Evolutionary conservation across 1,140 invertebrate species (phyloP).

Genomic region (Tetragnatha versicolor): DNA sequence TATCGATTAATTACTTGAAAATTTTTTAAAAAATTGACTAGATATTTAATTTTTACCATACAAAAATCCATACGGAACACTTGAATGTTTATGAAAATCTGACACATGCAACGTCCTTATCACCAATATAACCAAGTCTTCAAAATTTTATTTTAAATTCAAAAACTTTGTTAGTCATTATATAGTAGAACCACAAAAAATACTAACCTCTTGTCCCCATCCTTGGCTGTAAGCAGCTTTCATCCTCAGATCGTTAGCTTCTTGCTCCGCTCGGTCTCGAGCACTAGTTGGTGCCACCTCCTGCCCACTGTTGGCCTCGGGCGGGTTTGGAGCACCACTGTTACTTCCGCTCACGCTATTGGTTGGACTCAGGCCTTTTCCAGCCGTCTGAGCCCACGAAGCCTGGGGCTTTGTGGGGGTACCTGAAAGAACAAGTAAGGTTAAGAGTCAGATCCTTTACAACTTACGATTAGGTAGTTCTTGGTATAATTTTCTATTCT

Average conservation of each 20-base stretch:
- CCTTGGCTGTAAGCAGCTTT: constrained; percentile 56
- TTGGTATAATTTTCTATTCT: too few relatives aligned
- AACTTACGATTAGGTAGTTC: too few relatives aligned
- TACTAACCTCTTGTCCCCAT: constrained; percentile 56
- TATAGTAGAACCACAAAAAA: too few relatives aligned
- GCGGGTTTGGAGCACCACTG: background rate
- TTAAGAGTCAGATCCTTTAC: background rate
- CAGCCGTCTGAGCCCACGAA: constrained; percentile 67
- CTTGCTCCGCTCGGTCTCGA: constrained; percentile 17
- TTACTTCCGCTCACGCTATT: background rate
- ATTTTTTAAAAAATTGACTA: too few relatives aligned
- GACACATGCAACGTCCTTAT: too few relatives aligned
- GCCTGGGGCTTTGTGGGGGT: constrained; percentile 26
- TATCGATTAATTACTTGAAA: too few relatives aligned
- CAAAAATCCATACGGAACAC: too few relatives aligned
- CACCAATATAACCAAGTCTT: too few relatives aligned
- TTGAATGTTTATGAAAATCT: too few relatives aligned
- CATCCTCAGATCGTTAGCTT: constrained; percentile 31
- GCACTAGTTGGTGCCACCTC: background rate
- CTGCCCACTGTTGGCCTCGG: background rate
- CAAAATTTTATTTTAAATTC: too few relatives aligned
- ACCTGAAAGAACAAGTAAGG: constrained; percentile 7
- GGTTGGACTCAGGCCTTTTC: constrained; percentile 62
- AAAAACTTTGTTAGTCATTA: too few relatives aligned
- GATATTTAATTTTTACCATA: too few relatives aligned